phyloP scores from a whole-genome alignment of 1,140 invertebrate species.

The Maconellicoccus hirsutus region DNA sequence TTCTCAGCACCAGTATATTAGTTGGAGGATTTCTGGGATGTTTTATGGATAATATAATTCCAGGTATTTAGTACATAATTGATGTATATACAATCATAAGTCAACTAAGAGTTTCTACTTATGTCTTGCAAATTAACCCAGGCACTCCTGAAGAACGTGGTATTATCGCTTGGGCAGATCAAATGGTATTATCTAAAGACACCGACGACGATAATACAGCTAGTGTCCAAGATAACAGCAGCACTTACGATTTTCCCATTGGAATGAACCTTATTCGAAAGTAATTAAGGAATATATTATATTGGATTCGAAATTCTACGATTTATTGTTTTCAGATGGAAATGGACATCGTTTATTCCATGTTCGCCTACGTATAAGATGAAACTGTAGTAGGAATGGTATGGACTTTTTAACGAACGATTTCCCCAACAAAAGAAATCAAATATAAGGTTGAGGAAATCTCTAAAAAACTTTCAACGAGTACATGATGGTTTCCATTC shows the following conservation, averaged over 20 bases:
- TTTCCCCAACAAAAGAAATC: too few relatives aligned
- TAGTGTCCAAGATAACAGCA: slow-evolving; percentile 31
- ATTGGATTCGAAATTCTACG: neutral
- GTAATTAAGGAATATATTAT: slow-evolving; percentile 32
- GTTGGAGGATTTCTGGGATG: slow-evolving; percentile 69
- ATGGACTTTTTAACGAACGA: too few relatives aligned
- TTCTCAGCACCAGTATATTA: slow-evolving; percentile 73
- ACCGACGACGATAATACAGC: slow-evolving; percentile 32
- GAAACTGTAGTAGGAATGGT: neutral
- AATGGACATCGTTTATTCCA: slow-evolving; percentile 52
- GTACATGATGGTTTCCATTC: too few relatives aligned
- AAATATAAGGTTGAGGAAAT: too few relatives aligned
- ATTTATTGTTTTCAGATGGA: slow-evolving; percentile 39
- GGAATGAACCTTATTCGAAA: slow-evolving; percentile 50
- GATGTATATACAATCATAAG: neutral
- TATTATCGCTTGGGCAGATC: slow-evolving; percentile 51
- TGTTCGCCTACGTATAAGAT: slow-evolving; percentile 55
- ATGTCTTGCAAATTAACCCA: slow-evolving; percentile 31
- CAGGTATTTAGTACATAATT: slow-evolving; percentile 44
- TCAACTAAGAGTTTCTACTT: too few relatives aligned
- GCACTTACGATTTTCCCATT: slow-evolving; percentile 59
- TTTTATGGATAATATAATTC: slow-evolving; percentile 71
- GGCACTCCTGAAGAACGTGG: slow-evolving; percentile 57
- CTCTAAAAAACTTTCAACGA: too few relatives aligned
- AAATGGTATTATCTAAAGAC: slow-evolving; percentile 48